Conservation (phyloP, 2,113 vertebrate genomes). For the Dolichallabes microphthalmus region DNA sequence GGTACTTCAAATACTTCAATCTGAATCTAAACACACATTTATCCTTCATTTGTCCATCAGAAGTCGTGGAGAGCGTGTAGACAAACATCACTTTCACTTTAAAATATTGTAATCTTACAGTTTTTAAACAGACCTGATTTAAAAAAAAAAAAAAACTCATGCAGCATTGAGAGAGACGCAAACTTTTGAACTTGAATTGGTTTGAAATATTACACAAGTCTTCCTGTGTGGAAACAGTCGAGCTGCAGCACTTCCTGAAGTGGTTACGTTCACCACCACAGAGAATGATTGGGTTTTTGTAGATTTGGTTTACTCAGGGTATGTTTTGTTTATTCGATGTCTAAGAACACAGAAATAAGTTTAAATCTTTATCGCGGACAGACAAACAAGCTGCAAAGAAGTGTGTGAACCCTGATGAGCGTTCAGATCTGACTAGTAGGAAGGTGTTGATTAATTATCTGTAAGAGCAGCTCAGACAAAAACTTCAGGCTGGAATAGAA, state of each 20-base stretch:
- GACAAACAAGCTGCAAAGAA: background rate
- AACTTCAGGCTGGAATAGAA: background rate
- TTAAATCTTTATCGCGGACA: background rate
- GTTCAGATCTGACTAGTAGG: too few species aligned
- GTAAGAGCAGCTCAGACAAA: background rate
- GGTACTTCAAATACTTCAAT: too few species aligned
- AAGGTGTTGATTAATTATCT: background rate
- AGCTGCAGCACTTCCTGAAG: slow-evolving; percentile 34
- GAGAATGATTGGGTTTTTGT: background rate
- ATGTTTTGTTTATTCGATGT: background rate
- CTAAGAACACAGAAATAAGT: background rate
- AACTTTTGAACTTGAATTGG: slow-evolving; percentile 7
- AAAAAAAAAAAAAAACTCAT: background rate
- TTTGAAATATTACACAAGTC: slow-evolving; percentile 18
- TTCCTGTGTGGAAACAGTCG: slow-evolving; percentile 36
- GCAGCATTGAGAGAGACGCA: background rate
- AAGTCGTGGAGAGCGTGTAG: too few species aligned
- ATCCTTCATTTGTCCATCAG: too few species aligned
- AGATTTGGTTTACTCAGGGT: background rate
- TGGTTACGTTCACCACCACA: slow-evolving; percentile 36
- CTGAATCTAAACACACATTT: too few species aligned
- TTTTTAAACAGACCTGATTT: background rate
- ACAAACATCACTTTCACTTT: too few species aligned
- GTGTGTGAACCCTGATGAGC: too few species aligned
- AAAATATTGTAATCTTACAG: too few species aligned